Percentiles rank a stretch among this genome's conserved stretches.
Evolutionary conservation across 2,797 vertebrate species (phyloP).

Genomic region (Geotrypetes seraphini): DNA sequence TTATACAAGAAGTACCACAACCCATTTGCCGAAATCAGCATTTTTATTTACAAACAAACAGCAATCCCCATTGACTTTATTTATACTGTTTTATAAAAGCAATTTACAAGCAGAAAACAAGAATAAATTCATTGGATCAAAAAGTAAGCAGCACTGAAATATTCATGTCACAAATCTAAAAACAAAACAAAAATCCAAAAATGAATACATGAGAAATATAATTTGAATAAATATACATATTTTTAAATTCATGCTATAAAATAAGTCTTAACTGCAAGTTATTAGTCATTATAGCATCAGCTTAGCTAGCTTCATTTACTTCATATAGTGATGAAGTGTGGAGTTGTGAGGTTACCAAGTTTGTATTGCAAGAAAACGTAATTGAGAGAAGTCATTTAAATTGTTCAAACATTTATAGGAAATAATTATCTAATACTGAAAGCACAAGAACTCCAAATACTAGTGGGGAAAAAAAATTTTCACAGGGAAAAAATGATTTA

Average conservation of each 20-base stretch:
- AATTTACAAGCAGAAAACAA: conserved; percentile 97
- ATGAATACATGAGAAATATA: conserved; percentile 99
- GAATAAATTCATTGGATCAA: conserved; percentile 61
- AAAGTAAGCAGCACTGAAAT: conserved; percentile 74
- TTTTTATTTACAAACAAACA: conserved; percentile 98
- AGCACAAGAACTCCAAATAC: no score
- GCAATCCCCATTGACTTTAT: conserved; percentile 91
- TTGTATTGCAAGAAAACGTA: conserved; percentile 71
- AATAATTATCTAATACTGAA: conserved; percentile 40
- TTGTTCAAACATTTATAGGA: conserved; percentile 54
- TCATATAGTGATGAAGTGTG: conserved; percentile 84
- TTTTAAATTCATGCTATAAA: conserved; percentile 98
- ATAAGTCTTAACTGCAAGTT: conserved; percentile 97
- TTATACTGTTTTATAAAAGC: conserved; percentile 98
- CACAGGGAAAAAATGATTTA: conserved; percentile 45
- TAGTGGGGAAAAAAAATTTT: conserved; percentile 42
- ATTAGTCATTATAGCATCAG: conserved; percentile 86
- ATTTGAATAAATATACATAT: conserved; percentile 99
- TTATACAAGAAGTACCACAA: no score
- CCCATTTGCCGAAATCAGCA: conserved; percentile 81
- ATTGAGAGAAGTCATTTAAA: conserved; percentile 65
- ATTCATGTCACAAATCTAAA: conserved; percentile 68
- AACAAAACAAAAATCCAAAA: conserved; percentile 2
- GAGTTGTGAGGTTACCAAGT: conserved; percentile 98
- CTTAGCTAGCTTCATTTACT: conserved; percentile 98